phyloP scores from a whole-genome alignment of 2,797 vertebrate species.

The Tapirus indicus region DNA sequence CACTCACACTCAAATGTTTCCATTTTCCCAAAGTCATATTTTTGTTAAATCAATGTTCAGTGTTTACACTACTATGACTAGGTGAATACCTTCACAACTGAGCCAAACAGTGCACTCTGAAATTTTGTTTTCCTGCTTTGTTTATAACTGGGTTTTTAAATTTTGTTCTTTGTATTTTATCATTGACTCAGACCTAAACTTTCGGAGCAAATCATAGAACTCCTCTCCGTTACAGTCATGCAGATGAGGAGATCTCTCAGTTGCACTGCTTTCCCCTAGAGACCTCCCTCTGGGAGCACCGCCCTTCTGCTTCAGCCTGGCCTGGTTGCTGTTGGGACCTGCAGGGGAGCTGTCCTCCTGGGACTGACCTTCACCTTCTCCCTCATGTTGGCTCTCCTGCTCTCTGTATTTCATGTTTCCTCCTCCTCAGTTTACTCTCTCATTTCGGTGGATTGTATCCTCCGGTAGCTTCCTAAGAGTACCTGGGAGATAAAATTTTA shows the following conservation, averaged over 20 bases:
- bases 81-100: neutral
- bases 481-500: neutral
- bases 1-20: neutral
- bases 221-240: neutral
- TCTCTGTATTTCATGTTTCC: neutral
- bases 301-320: neutral
- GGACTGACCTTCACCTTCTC: neutral
- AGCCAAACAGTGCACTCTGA: neutral
- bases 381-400: neutral
- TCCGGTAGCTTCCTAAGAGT: neutral
- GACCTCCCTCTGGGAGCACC: neutral
- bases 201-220: neutral
- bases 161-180: neutral
- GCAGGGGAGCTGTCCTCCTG: neutral
- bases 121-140: neutral
- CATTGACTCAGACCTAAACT: neutral
- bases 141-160: neutral
- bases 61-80: neutral
- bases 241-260: neutral
- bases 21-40: neutral
- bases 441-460: neutral
- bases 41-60: neutral
- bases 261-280: neutral
- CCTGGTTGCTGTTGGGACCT: neutral
- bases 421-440: neutral